A percentile compares a stretch with the other conserved stretches of the same genome.
phyloP scores from a whole-genome alignment of 1,140 invertebrate species.

The Oryzaephilus surinamensis region DNA sequence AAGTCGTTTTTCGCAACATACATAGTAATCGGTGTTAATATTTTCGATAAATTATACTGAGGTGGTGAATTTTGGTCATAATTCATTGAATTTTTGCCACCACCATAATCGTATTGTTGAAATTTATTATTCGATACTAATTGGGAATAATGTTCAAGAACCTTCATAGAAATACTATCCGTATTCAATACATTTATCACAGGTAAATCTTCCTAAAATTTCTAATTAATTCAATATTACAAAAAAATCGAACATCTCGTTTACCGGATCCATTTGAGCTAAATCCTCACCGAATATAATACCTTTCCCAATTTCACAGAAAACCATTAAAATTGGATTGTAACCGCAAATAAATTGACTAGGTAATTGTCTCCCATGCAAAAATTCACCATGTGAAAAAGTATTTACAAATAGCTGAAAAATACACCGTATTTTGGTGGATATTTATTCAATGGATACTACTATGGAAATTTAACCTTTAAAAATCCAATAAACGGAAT shows the following conservation, averaged over 20 bases:
- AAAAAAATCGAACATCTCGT: not conserved
- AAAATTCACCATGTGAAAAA: not conserved
- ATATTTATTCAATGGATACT: not conserved
- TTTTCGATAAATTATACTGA: not conserved
- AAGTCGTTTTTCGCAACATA: conserved; percentile 1
- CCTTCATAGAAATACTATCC: not conserved
- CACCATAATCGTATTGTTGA: conserved; percentile 4
- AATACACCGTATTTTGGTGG: not conserved
- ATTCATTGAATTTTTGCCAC: not conserved
- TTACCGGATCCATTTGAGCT: not conserved
- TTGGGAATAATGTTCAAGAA: conserved; percentile 1
- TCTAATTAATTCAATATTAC: not conserved
- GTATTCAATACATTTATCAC: not conserved
- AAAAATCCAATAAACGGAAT: not conserved
- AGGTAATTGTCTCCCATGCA: not conserved
- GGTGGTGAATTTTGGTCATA: conserved; percentile 1
- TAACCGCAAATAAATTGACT: too few relatives aligned
- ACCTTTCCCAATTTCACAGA: not conserved
- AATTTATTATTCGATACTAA: not conserved
- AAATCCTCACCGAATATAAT: not conserved
- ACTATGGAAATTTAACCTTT: not conserved
- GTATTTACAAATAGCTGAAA: conserved; percentile 1
- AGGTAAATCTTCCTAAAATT: conserved; percentile 1
- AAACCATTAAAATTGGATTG: not conserved
- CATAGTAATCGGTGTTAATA: conserved; percentile 1